Evolutionary conservation across 2,113 vertebrate genomes (phyloP).

Genomic region (Morone chrysops): DNA sequence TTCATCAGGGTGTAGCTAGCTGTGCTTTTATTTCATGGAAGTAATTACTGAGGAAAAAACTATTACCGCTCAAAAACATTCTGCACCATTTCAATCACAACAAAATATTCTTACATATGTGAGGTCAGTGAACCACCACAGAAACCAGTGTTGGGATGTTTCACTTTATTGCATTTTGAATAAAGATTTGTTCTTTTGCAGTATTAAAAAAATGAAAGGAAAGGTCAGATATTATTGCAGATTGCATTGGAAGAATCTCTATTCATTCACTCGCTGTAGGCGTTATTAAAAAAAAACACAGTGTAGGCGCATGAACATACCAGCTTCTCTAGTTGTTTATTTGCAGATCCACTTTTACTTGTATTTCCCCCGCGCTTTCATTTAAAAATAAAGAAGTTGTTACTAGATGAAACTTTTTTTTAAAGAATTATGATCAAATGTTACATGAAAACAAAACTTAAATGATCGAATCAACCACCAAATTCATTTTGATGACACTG

Average conservation of each 20-base stretch:
- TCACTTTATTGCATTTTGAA: neutral
- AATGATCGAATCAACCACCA: neutral
- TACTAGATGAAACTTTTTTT: neutral
- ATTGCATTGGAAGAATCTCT: constrained; percentile 21
- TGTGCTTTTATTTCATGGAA: neutral
- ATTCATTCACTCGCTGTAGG: constrained; percentile 50
- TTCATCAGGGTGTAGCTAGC: neutral
- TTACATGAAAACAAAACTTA: neutral
- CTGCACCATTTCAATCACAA: neutral
- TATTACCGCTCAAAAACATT: neutral
- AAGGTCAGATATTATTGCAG: constrained; percentile 36
- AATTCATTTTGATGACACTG: neutral
- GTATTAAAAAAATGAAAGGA: constrained; percentile 11
- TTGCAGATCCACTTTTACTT: constrained; percentile 18
- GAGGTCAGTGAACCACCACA: neutral
- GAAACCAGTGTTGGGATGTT: neutral
- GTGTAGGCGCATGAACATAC: constrained; percentile 56
- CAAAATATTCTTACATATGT: neutral
- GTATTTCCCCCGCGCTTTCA: neutral
- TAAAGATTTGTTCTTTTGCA: constrained; percentile 3
- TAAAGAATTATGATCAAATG: neutral
- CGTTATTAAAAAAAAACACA: constrained; percentile 39
- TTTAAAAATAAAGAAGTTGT: neutral
- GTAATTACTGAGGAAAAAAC: neutral
- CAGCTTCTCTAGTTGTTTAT: constrained; percentile 29